Base-by-base conservation (phyloP, 1,140 invertebrate species). In the Sinella curviseta region DNA sequence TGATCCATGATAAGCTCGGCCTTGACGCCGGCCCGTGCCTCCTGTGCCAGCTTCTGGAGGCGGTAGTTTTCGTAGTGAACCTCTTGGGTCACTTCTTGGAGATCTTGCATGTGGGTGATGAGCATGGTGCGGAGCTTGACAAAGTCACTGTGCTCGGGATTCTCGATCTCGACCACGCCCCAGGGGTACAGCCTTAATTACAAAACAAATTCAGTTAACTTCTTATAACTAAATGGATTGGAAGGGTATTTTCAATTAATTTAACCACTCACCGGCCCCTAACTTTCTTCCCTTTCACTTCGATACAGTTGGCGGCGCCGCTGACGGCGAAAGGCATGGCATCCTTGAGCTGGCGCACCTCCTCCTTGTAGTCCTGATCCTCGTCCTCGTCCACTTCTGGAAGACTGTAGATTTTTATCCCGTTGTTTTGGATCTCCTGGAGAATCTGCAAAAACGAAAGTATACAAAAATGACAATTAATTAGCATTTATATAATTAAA, bases 91-190 rank as follows among this genome's bases (percentile, higher is more conserved):
- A 57, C 75, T 87, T 98, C 96, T 86, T 98, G 96, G 65, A 98
- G 88, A 88, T 98, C 96, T 88, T 97, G 95, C 94, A 98, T 95
- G 86, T 98, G 95, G 12, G 95, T 96, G 77, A 99, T 98, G 12
- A 99, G 89, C 96, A 99, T 99, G 34, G 97, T 98, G 81, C 97
- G 89, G 70, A 99, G 90, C 86, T 99, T 98, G 81, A 98, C 94
- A 87, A 99, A 99, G 90, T 99, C 98, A 89, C 97, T 98, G 87
- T 99, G 97, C 77, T 97, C 95, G 0, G 97, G 93, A 89, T 99
- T 99, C 87, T 99, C 98, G n/a, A 99, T 97, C 90, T 99, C 97
- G 0, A 99, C 97, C 31, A 97, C 94, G 55, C 98, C 98, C 97
- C 97, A 99, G 0, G 97, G 97, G 89, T 99, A 99, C 28, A 97